Percentiles rank a stretch among this genome's conserved stretches.
phyloP scores from a whole-genome alignment of 2,888 invertebrate species.

The Drosophila birchii region DNA sequence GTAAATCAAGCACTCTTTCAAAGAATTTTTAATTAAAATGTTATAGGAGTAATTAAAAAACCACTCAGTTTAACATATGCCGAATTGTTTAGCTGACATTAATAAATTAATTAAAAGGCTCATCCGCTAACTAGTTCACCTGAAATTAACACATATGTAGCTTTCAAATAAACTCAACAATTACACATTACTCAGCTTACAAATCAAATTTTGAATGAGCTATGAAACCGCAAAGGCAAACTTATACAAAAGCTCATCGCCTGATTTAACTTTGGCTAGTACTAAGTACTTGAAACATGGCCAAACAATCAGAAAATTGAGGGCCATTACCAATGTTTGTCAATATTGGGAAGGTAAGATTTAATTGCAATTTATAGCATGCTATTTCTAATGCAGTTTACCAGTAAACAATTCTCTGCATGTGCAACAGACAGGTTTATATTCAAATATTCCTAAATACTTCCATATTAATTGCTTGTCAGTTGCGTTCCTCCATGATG shows the following conservation, averaged over 20 bases:
- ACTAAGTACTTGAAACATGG: slow-evolving; percentile 34
- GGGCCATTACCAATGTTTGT: slow-evolving; percentile 53
- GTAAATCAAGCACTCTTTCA: no score
- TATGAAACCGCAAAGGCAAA: slow-evolving; percentile 28
- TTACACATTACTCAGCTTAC: not conserved
- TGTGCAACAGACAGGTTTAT: slow-evolving; percentile 29
- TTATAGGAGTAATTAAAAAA: not conserved
- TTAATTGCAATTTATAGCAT: not conserved
- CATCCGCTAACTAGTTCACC: not conserved
- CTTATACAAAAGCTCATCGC: slow-evolving; percentile 6
- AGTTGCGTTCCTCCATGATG: not conserved
- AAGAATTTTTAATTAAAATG: not conserved
- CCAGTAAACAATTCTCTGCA: no score
- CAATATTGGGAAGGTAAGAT: slow-evolving; percentile 25
- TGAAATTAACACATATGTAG: not conserved
- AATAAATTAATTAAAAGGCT: not conserved
- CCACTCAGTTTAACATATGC: not conserved
- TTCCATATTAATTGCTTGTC: not conserved
- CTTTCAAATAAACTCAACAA: not conserved
- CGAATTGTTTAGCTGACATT: not conserved
- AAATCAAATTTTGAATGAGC: slow-evolving; percentile 49
- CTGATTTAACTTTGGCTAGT: not conserved
- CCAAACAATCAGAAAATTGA: slow-evolving; percentile 44
- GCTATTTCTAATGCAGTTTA: slow-evolving; percentile 25
- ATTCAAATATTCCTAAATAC: not conserved